A percentile compares a stretch with the other conserved stretches of the same genome.
phyloP scores from a whole-genome alignment of 2,113 vertebrate genomes.

The Bombycilla garrulus region DNA sequence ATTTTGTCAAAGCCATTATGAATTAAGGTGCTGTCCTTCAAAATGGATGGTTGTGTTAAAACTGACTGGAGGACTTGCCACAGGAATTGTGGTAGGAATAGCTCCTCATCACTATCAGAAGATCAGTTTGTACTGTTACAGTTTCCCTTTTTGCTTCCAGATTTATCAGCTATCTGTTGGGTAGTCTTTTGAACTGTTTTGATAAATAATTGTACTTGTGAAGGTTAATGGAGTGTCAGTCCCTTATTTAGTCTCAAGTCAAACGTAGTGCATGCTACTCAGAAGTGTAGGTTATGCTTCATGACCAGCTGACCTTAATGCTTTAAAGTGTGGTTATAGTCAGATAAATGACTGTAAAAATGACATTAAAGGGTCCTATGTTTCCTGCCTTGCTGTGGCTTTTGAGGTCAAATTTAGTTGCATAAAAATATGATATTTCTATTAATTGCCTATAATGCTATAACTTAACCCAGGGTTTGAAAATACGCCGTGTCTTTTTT shows the following conservation, averaged over 20 bases:
- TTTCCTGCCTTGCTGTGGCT: constrained; percentile 38
- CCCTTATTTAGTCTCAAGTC: constrained; percentile 60
- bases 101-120: background rate
- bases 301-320: constrained; percentile 38
- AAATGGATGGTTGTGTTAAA: background rate
- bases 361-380: constrained; percentile 35
- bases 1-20: background rate
- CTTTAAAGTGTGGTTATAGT: constrained; percentile 65
- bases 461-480: constrained; percentile 31
- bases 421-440: constrained; percentile 48
- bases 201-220: constrained; percentile 70
- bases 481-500: background rate
- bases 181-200: constrained; percentile 58
- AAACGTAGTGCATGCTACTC: constrained; percentile 40
- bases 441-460: constrained; percentile 50
- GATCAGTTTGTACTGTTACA: constrained; percentile 1
- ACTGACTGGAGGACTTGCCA: background rate
- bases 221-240: constrained; percentile 70
- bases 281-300: constrained; percentile 55
- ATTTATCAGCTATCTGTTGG: constrained; percentile 21
- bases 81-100: background rate
- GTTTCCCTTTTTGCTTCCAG: background rate
- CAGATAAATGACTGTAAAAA: constrained; percentile 58
- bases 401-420: constrained; percentile 44
- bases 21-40: background rate